Conservation (phyloP, 2,113 vertebrate species). For the Beaufortia kweichowensis region DNA sequence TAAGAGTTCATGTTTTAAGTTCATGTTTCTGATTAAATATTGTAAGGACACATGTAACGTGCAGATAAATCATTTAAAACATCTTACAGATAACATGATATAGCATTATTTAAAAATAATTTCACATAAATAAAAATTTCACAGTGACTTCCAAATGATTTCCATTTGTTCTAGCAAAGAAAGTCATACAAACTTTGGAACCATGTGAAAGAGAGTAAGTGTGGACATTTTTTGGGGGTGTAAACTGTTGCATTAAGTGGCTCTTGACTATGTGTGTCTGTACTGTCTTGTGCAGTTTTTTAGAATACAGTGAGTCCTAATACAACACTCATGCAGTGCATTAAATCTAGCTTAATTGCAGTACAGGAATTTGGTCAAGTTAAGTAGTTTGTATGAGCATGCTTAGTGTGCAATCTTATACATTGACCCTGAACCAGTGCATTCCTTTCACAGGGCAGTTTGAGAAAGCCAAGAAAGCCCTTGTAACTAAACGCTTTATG, state of each 20-base stretch:
- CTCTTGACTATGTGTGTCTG: not conserved
- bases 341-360: conserved; percentile 36
- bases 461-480: not conserved
- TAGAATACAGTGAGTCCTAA: conserved; percentile 20
- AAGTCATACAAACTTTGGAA: too few relatives aligned
- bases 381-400: not conserved
- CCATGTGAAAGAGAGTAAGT: too few relatives aligned
- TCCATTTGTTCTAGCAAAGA: too few relatives aligned
- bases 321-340: conserved; percentile 44
- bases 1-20: too few relatives aligned
- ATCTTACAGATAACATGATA: too few relatives aligned
- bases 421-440: conserved; percentile 9
- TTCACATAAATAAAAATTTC: too few relatives aligned
- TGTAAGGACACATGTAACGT: too few relatives aligned
- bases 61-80: too few relatives aligned
- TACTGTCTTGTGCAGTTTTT: conserved; percentile 17
- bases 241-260: not conserved
- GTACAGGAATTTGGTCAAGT: conserved; percentile 43
- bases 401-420: conserved; percentile 1
- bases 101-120: too few relatives aligned
- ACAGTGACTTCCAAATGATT: too few relatives aligned
- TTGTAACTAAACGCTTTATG: not conserved
- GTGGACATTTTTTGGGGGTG: not conserved
- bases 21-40: too few relatives aligned
- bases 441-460: not conserved